A percentile compares a stretch with the other conserved stretches of the same genome.
These are phyloP conservation scores for Orchestes rusci DNA, from an alignment of 2,888 invertebrate genomes.

Conservation along the genomic window DNA sequence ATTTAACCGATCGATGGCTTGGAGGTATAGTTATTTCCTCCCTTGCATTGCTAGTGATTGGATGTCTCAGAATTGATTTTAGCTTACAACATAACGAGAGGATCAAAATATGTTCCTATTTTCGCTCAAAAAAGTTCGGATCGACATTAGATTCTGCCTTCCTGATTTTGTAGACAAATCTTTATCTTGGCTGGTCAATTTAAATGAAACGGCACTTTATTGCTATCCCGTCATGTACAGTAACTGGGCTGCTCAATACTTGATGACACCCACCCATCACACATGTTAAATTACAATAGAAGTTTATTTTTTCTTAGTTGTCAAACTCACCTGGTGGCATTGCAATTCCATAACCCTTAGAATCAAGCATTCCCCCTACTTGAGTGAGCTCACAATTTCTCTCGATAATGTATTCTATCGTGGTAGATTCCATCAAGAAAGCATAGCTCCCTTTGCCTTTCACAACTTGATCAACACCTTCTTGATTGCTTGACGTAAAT, in stretches of 20 bases:
- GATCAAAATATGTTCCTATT: too few species aligned
- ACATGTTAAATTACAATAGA: background rate
- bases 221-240: too few species aligned
- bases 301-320: background rate
- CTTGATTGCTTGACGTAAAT: slow-evolving; percentile 76
- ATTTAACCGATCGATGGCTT: too few species aligned
- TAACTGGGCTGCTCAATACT: background rate
- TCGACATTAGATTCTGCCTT: too few species aligned
- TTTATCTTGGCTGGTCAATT: too few species aligned
- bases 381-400: slow-evolving; percentile 85
- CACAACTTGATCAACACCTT: slow-evolving; percentile 85
- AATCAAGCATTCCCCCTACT: slow-evolving; percentile 87
- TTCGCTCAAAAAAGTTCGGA: too few species aligned
- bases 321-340: slow-evolving; percentile 74
- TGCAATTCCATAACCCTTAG: slow-evolving; percentile 93
- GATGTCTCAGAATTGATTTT: too few species aligned
- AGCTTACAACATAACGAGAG: too few species aligned
- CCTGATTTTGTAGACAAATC: too few species aligned
- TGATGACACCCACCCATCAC: background rate
- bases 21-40: too few species aligned
- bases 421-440: slow-evolving; percentile 95
- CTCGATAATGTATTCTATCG: slow-evolving; percentile 90
- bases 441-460: slow-evolving; percentile 85
- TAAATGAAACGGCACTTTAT: too few species aligned
- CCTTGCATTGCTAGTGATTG: too few species aligned